A percentile compares a stretch with the other conserved stretches of the same genome.
Evolutionary conservation across 2,888 invertebrate genomes (phyloP).

Genomic region (Boloria euphrosyne): DNA sequence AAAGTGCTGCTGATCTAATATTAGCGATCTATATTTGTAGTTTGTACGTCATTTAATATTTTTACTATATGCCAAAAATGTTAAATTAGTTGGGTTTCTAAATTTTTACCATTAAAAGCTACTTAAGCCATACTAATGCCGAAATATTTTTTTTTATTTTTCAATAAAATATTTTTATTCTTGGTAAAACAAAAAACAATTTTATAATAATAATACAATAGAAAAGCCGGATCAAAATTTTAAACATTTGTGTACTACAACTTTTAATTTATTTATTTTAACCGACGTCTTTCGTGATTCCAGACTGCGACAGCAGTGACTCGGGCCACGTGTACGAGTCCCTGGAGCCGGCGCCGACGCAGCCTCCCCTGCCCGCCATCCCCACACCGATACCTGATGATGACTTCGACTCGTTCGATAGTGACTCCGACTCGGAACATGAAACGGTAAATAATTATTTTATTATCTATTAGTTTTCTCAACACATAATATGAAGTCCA

Average conservation of each 20-base stretch:
- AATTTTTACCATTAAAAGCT: too few relatives aligned
- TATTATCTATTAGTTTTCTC: not conserved
- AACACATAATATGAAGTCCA: too few relatives aligned
- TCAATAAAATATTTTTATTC: too few relatives aligned
- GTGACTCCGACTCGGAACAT: conserved; percentile 82
- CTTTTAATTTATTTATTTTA: not conserved
- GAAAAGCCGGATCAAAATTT: too few relatives aligned
- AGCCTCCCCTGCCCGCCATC: conserved; percentile 42
- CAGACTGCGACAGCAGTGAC: conserved; percentile 85
- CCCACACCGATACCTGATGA: conserved; percentile 65
- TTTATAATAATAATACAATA: too few relatives aligned
- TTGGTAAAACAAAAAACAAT: too few relatives aligned
- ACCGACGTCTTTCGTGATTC: not conserved
- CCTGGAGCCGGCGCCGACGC: conserved; percentile 66
- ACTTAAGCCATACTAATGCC: too few relatives aligned
- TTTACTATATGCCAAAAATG: too few relatives aligned
- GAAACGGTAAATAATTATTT: conserved; percentile 57
- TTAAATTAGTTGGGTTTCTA: too few relatives aligned
- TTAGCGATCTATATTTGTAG: not conserved
- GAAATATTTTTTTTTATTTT: too few relatives aligned
- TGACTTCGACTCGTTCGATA: conserved; percentile 88
- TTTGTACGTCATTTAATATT: too few relatives aligned
- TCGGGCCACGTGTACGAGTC: conserved; percentile 88
- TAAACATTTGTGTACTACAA: too few relatives aligned
- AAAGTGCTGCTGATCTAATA: not conserved